A percentile compares a stretch with the other conserved stretches of the same genome.
These are phyloP conservation scores for Cataglyphis albicans DNA, from an alignment of 2,888 invertebrate genomes.

Conservation along the genomic window DNA sequence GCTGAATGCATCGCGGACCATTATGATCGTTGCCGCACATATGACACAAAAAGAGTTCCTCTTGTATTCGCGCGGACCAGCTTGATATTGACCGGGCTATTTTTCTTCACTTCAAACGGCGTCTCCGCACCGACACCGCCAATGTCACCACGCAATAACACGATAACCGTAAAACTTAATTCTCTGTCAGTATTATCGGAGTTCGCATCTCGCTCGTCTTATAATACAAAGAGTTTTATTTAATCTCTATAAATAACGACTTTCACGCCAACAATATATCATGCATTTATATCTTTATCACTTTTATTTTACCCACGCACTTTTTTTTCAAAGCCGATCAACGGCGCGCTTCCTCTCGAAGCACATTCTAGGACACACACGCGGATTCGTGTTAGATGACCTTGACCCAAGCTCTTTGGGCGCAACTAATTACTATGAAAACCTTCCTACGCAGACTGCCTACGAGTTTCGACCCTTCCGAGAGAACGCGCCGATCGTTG, in stretches of 20 bases:
- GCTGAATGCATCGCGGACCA: slow-evolving; percentile 54
- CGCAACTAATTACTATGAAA: slow-evolving; percentile 54
- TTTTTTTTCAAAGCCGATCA: slow-evolving; percentile 20
- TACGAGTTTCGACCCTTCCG: slow-evolving; percentile 38
- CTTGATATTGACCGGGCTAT: slow-evolving; percentile 45
- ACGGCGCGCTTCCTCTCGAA: background rate
- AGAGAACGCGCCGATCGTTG: slow-evolving; percentile 31
- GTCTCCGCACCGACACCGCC: background rate
- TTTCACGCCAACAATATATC: background rate
- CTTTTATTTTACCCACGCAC: background rate
- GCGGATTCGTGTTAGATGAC: slow-evolving; percentile 5
- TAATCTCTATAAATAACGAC: slow-evolving; percentile 3
- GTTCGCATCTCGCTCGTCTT: background rate
- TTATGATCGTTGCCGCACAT: slow-evolving; percentile 53
- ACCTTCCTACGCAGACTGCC: slow-evolving; percentile 21
- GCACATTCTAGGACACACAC: background rate
- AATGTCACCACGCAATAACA: slow-evolving; percentile 29
- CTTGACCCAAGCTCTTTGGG: slow-evolving; percentile 54
- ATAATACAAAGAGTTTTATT: background rate
- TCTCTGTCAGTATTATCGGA: background rate
- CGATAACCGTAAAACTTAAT: background rate
- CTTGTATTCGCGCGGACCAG: slow-evolving; percentile 27
- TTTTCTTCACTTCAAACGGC: slow-evolving; percentile 26
- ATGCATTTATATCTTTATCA: slow-evolving; percentile 5
- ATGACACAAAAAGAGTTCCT: slow-evolving; percentile 20